A percentile compares a stretch with the other conserved stretches of the same genome.
Evolutionary conservation across 2,113 vertebrate genomes (phyloP).

Genomic region (Helogale parvula): DNA sequence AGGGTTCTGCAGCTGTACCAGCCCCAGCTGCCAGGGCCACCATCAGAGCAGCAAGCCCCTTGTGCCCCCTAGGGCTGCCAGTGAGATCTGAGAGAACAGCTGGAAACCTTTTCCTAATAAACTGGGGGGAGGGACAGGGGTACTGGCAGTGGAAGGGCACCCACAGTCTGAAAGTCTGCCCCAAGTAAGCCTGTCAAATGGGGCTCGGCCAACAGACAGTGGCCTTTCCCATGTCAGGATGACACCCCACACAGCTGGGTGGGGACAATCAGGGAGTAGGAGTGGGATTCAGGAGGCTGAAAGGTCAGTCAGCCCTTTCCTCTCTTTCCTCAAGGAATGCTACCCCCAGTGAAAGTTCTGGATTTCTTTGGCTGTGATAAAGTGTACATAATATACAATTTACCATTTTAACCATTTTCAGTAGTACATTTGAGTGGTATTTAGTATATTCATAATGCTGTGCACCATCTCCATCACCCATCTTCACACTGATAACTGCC

Average conservation of each 20-base stretch:
- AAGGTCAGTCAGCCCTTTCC: neutral
- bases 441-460: no score
- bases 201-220: no score
- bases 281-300: neutral
- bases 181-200: neutral
- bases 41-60: neutral
- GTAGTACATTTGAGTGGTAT: neutral
- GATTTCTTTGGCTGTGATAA: neutral
- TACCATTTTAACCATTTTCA: neutral
- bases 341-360: neutral
- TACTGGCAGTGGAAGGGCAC: neutral
- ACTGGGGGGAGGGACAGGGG: neutral
- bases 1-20: neutral
- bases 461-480: neutral
- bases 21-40: neutral
- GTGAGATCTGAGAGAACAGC: neutral
- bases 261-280: neutral
- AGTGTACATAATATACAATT: neutral
- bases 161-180: neutral
- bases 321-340: neutral
- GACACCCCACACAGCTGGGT: neutral
- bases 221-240: neutral
- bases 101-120: neutral
- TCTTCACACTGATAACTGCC: no score
- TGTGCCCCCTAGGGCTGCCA: neutral